Evolutionary conservation across 2,797 vertebrate genomes (phyloP).

Genomic region (Eutrigla gurnardus): DNA sequence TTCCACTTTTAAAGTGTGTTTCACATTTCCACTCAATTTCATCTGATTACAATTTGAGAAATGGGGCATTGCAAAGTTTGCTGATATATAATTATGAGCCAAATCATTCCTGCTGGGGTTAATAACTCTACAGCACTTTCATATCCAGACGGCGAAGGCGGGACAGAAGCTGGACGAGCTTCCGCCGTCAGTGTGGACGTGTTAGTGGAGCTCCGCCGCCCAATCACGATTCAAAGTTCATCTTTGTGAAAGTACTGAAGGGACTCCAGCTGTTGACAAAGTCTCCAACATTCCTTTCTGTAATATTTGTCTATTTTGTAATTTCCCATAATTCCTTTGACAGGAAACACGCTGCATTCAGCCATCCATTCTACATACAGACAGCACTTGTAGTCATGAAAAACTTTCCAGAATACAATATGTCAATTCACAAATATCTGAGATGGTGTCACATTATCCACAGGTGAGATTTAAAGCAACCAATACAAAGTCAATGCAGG

Average conservation of each 20-base stretch:
- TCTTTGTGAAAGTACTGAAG: background rate
- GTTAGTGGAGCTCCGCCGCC: background rate
- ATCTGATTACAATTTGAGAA: background rate
- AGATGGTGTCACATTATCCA: background rate
- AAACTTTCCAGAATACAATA: slow-evolving; percentile 14
- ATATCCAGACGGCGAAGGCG: background rate
- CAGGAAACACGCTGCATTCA: background rate
- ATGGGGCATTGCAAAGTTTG: background rate
- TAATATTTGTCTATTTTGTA: background rate
- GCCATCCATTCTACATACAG: background rate
- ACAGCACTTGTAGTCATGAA: background rate
- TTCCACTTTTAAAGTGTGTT: background rate
- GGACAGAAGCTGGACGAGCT: background rate
- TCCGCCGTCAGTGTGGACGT: background rate
- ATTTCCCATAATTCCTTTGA: background rate
- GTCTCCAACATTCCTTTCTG: background rate
- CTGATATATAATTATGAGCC: background rate
- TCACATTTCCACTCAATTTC: background rate
- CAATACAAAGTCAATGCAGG: too few species aligned
- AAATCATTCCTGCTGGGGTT: background rate
- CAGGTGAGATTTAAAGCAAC: background rate
- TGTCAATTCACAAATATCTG: background rate
- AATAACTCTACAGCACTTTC: background rate
- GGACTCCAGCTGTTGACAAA: background rate
- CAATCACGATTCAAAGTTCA: background rate